Evolutionary conservation across 2,797 vertebrate genomes (phyloP), one percentile per base, ranked within the genome.

Genomic region (Poeciliopsis gracilis): DNA sequence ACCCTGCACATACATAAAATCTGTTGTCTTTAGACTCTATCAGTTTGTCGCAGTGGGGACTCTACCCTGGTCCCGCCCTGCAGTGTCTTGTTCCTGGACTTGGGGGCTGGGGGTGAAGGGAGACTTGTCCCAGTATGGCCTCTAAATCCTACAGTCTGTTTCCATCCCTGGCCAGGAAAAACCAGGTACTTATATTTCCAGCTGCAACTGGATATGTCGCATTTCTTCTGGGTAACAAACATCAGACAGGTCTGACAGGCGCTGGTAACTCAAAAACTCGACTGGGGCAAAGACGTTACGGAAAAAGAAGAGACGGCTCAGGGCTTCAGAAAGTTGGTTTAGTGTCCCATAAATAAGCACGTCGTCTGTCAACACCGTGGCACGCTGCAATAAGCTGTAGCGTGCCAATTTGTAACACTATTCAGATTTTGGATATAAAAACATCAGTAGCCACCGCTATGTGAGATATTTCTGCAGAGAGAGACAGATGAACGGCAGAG

Each of bases 321-420:
- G 70, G 61, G 80, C 77, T 88, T 86, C 43, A 82, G 87, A 90
- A 84, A 88, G 87, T 87, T 84, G 81, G 86, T 89, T 90, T 88
- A 81, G 77, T 77, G 12, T 90, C 82, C 88, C 73, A 53, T 92
- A 92, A 93, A 94, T 92, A 93, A 93, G 91, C 82, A 91, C 75
- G 83, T 88, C 20, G 73, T 90, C 91, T 87, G 84, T 92, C 92
- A 93, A 85, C 89, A 77, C 85, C 57, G 83, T 84, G 86, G 82
- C 84, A 82, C 51, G 12, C 79, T 30, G 84, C 85, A 72, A 72
- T 49, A 30, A 76, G 81, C 83, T 87, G 85, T 25, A 84, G 83
- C 87, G 82, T 1, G 46, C 81, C 0, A 51, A 73, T 79, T 79
- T 89, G 84, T 82, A 84, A 79, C 74, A 49, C 77, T 83, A 80